These are phyloP conservation scores for Lycaena phlaeas DNA, from an alignment of 2,888 invertebrate species.

Conservation along the genomic window DNA sequence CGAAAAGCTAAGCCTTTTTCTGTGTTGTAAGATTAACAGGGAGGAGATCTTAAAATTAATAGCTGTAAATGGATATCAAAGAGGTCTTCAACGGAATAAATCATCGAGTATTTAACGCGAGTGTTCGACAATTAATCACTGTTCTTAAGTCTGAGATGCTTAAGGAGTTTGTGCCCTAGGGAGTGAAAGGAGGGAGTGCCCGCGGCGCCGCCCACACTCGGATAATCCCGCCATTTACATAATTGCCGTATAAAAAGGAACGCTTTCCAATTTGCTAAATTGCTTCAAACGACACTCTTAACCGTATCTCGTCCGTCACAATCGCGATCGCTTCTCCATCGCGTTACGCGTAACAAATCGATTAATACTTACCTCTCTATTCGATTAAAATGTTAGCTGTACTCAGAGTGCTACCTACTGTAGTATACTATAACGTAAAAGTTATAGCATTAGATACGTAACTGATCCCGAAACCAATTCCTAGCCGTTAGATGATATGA, in stretches of 20 bases:
- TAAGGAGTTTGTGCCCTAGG: conserved; percentile 44
- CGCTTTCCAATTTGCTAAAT: conserved; percentile 72
- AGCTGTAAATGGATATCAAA: conserved; percentile 26
- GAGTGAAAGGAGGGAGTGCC: conserved; percentile 55
- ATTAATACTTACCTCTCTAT: conserved; percentile 15
- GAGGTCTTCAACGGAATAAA: conserved; percentile 57
- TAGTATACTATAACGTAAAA: too few species aligned
- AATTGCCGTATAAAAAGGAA: conserved; percentile 73
- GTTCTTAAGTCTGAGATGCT: conserved; percentile 54
- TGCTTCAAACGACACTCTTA: conserved; percentile 63
- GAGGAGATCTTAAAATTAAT: conserved; percentile 26
- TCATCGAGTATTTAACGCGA: conserved; percentile 45
- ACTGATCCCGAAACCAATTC: too few species aligned
- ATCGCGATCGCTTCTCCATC: conserved; percentile 19
- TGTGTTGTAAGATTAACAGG: not conserved
- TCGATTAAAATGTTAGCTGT: conserved; percentile 11
- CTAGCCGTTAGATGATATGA: not conserved
- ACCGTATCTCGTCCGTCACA: conserved; percentile 37
- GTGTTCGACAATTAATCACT: conserved; percentile 61
- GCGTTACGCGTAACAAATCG: conserved; percentile 16
- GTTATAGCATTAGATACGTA: too few species aligned
- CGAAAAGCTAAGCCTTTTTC: not conserved
- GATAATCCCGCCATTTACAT: conserved; percentile 73
- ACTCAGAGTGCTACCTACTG: too few species aligned
- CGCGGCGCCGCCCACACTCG: conserved; percentile 60